Base-by-base conservation (phyloP, 2,797 vertebrate species). In the Scolopax bukidnonensis region DNA sequence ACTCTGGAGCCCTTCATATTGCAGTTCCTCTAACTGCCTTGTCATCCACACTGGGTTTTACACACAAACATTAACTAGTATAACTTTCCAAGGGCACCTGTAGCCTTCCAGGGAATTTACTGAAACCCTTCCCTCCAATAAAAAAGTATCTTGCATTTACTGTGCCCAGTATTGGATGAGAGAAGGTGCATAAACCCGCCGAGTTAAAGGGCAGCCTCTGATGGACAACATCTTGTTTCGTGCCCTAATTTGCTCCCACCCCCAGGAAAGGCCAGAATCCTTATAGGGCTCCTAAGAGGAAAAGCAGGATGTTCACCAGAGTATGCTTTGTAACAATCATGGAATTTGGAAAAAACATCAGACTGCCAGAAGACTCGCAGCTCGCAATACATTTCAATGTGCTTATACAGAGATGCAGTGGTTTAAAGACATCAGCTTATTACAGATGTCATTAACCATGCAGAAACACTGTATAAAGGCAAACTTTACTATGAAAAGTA, bases 271-370 rank as follows among this genome's bases (percentile, higher is more conserved):
- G 86, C 60, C n/a, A 12, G 57, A 80, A 87, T 85, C 90, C 90
- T 92, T 93, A 82, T 53, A 94, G 92, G 94, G 94, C 68, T 95
- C 90, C 11, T 4, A 18, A 47, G 70, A 94, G 78, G 71, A 95
- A 93, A 87, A 89, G 81, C 88, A 92, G 93, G 81, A 93, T 78
- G 41, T 64, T 68, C 84, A 96, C 75, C 88, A 96, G 71, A 74
- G 88, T 21, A 10, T 57, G 93, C 91, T 96, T 83, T 95, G 93
- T 87, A 95, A 95, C 78, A 95, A 83, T 89, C 92, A 94, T 83
- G 75, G 96, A 92, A 93, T 96, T 75, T 94, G 86, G 94, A 97
- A 95, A 95, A 90, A 87, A 71, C 4, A 0, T 32, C 23, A 74
- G 78, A 78, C 71, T 96, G 94, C 90, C 90, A 96, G 91, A 78